Evolutionary conservation across 2,888 invertebrate species (phyloP).

Genomic region (Drosophila phalerata): DNA sequence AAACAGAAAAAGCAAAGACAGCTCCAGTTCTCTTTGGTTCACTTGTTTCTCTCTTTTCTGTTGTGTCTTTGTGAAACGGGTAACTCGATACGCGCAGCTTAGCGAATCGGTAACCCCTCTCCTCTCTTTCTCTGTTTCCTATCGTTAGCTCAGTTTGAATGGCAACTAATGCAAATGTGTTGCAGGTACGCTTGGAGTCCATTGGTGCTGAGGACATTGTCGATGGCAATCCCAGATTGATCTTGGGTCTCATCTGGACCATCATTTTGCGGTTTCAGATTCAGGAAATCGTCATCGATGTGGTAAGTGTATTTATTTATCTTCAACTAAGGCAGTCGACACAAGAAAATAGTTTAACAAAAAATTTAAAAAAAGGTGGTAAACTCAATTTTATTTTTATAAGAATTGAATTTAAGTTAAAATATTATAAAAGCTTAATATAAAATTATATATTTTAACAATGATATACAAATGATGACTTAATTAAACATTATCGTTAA

Average conservation of each 20-base stretch:
- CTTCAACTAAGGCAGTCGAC: too few species aligned
- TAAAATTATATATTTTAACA: too few species aligned
- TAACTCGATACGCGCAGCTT: conserved; percentile 56
- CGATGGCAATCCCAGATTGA: conserved; percentile 98
- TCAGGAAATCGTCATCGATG: conserved; percentile 98
- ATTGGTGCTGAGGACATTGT: conserved; percentile 99
- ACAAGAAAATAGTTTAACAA: too few species aligned
- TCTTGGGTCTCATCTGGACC: conserved; percentile 99
- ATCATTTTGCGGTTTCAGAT: conserved; percentile 99
- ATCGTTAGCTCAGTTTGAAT: conserved; percentile 9
- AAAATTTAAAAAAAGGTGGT: too few species aligned
- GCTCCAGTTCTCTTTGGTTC: conserved; percentile 47
- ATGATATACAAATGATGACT: too few species aligned
- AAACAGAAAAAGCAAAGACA: conserved; percentile 9
- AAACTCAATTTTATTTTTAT: too few species aligned
- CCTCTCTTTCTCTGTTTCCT: neutral
- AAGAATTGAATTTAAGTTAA: too few species aligned
- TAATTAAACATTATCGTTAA: too few species aligned
- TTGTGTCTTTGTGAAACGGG: conserved; percentile 49
- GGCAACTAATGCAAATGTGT: conserved; percentile 34
- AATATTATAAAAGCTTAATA: too few species aligned
- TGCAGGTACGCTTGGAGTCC: conserved; percentile 96
- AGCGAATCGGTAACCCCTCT: conserved; percentile 38
- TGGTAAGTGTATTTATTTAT: conserved; percentile 88
- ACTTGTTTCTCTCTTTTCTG: conserved; percentile 40